Percentiles rank a stretch among this genome's conserved stretches.
Conservation (phyloP, 2,113 vertebrate genomes). For the Apteryx mantelli region DNA sequence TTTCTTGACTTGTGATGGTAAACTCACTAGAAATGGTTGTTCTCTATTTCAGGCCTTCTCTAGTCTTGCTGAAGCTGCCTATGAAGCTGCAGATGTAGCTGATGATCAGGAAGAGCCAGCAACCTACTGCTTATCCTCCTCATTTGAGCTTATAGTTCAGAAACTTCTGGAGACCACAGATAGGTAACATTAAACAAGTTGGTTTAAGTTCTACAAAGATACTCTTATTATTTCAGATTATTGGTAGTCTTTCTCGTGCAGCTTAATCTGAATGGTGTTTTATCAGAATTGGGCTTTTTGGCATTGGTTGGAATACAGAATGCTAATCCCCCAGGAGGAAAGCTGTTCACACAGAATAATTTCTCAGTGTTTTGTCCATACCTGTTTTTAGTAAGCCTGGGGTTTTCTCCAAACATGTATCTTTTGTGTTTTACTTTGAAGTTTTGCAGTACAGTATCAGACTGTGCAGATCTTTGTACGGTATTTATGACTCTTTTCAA, state of each 20-base stretch:
- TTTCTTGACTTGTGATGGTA: not conserved
- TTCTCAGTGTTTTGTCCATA: not conserved
- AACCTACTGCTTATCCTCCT: conserved; percentile 96
- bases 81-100: conserved; percentile 94
- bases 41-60: conserved; percentile 89
- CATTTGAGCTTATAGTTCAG: conserved; percentile 98
- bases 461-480: not conserved
- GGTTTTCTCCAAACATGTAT: not conserved
- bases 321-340: not conserved
- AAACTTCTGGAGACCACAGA: conserved; percentile 98
- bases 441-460: rapidly evolving
- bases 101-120: conserved; percentile 96
- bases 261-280: not conserved
- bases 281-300: not conserved
- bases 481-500: not conserved
- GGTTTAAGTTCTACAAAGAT: not conserved
- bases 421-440: not conserved
- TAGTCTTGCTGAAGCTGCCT: conserved; percentile 96
- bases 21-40: rapidly evolving
- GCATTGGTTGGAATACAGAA: not conserved
- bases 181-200: conserved; percentile 70
- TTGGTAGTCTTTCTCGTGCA: not conserved
- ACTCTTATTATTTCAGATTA: not conserved
- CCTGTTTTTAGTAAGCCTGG: not conserved
- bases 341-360: not conserved